A percentile compares a stretch with the other conserved stretches of the same genome.
These are phyloP conservation scores for Gobius niger DNA, from an alignment of 2,113 vertebrate genomes.

Conservation along the genomic window DNA sequence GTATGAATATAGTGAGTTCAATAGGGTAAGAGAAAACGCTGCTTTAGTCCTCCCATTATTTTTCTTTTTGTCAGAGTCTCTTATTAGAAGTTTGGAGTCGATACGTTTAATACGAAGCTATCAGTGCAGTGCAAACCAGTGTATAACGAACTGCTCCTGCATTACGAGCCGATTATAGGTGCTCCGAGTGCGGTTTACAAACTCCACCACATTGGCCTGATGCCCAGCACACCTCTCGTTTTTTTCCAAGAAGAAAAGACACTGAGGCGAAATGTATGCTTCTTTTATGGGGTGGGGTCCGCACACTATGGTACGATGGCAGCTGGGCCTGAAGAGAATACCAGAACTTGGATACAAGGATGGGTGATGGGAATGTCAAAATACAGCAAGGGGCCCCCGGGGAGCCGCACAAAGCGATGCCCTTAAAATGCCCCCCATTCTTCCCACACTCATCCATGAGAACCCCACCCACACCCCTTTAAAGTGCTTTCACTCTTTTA, in stretches of 20 bases:
- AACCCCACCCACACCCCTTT: slow-evolving; percentile 53
- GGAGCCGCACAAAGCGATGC: slow-evolving; percentile 69
- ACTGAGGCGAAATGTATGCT: slow-evolving; percentile 12
- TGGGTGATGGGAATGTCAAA: slow-evolving; percentile 58
- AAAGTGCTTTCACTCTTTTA: slow-evolving; percentile 44
- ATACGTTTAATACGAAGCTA: slow-evolving; percentile 48
- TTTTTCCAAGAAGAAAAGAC: slow-evolving; percentile 23
- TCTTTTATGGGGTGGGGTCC: slow-evolving; percentile 39
- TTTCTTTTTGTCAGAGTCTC: slow-evolving; percentile 32
- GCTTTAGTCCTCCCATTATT: not conserved
- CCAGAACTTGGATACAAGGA: slow-evolving; percentile 28
- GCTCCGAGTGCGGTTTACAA: slow-evolving; percentile 31
- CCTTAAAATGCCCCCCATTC: slow-evolving; percentile 63
- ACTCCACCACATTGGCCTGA: slow-evolving; percentile 40
- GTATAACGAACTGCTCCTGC: slow-evolving; percentile 33
- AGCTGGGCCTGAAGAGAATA: slow-evolving; percentile 46
- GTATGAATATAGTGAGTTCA: too few relatives aligned
- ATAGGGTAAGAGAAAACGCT: too few relatives aligned
- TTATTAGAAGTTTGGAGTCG: slow-evolving; percentile 44
- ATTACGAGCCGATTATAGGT: slow-evolving; percentile 42
- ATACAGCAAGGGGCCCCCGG: slow-evolving; percentile 59
- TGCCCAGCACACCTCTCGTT: slow-evolving; percentile 35
- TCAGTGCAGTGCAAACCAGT: slow-evolving; percentile 34
- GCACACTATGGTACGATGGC: slow-evolving; percentile 57
- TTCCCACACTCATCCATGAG: slow-evolving; percentile 41